Base-by-base conservation (phyloP, 1,140 invertebrate genomes). In the Monomorium pharaonis region DNA sequence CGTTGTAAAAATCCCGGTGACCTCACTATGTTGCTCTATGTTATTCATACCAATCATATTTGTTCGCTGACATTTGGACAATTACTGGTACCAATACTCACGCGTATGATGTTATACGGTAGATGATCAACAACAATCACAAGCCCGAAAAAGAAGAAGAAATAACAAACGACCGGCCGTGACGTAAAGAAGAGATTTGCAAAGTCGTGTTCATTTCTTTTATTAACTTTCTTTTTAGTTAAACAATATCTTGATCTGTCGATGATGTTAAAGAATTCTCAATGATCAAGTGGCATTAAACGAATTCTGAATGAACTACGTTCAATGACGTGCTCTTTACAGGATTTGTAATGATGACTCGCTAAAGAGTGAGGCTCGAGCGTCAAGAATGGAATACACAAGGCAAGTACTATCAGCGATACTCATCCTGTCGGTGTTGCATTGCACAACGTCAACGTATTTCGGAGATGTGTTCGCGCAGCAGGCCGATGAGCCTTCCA, bases 391-490 rank as follows among this genome's bases (percentile, higher is more conserved):
- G 78, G 78, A 72, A 18, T n/a, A 37, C 30, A 72, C 14, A 16
- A 16, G 67, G 18, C 67, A 58, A 44, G 44, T 83, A 72, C 37
- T 74, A 0, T 47, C 27, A 10, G 9, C 21, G 27, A 3, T 74
- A 14, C 9, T 83, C 44, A 27, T 83, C 42, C 30, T 86, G 16
- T 78, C 63, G 21, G 16, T 70, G 33, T 12, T 90, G 56, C 74
- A 89, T 49, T 87, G 63, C 67, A 33, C 78, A 56, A 27, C 49
- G 16, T 65, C 56, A 51, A 75, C 80, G 56, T 87, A 90, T 54
- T 47, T 69, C 5, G 74, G 62, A 24, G 56, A 90, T 78, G 76
- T 44, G 14, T 78, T 63, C 1, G 10, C 37, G 0, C 62, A 54
- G 18, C 67, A 72, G 10, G 27, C n/a, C 24, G 89, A 91, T 12